These are phyloP conservation scores for Patella caerulea DNA, from an alignment of 2,888 invertebrate genomes.

Conservation along the genomic window DNA sequence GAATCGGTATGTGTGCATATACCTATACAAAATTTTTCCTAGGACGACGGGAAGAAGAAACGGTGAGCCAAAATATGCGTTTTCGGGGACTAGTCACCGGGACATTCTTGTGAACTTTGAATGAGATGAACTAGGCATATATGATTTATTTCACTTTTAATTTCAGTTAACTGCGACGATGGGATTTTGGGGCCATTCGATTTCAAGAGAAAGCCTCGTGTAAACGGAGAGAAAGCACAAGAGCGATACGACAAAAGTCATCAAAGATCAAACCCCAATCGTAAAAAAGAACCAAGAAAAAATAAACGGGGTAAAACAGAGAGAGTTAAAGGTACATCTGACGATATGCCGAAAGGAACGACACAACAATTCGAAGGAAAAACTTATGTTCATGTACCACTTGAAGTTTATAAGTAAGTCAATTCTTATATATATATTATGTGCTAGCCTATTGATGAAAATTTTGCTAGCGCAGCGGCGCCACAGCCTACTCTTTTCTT, in stretches of 20 bases:
- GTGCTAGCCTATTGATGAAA: too few relatives aligned
- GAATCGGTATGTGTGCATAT: constrained; percentile 14
- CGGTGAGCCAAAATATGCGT: too few relatives aligned
- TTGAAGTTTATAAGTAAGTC: not conserved
- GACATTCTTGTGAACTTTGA: too few relatives aligned
- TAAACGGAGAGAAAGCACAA: not conserved
- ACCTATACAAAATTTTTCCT: too few relatives aligned
- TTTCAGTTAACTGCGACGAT: constrained; percentile 8
- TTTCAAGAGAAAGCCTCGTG: not conserved
- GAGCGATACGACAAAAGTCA: constrained; percentile 12
- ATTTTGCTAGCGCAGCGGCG: too few relatives aligned
- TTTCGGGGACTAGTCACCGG: too few relatives aligned
- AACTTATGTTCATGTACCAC: not conserved
- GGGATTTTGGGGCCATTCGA: not conserved
- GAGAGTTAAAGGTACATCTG: not conserved
- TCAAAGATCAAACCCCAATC: not conserved
- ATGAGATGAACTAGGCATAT: too few relatives aligned
- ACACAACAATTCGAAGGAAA: not conserved
- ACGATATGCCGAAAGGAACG: not conserved
- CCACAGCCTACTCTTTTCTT: too few relatives aligned
- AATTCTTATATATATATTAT: too few relatives aligned
- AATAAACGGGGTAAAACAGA: not conserved
- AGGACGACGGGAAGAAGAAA: too few relatives aligned
- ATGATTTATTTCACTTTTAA: not conserved
- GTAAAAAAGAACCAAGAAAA: constrained; percentile 13